A percentile compares a stretch with the other conserved stretches of the same genome.
These are phyloP conservation scores for Plagodis dolabraria DNA, from an alignment of 2,888 invertebrate genomes.

Conservation along the genomic window DNA sequence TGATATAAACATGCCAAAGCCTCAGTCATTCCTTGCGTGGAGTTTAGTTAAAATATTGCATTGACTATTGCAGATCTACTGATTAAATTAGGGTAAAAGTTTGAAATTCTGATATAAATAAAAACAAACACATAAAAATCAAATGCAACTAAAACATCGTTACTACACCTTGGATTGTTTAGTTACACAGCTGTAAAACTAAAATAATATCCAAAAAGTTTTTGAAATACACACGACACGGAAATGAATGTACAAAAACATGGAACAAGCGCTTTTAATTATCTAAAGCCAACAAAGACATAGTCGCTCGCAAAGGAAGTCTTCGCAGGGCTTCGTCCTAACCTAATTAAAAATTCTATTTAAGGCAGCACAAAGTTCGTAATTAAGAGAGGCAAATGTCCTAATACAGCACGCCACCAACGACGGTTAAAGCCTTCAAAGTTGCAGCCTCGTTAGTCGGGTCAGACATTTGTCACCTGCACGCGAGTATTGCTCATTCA, in stretches of 20 bases:
- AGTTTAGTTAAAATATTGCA: no score
- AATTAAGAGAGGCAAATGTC: constrained; percentile 44
- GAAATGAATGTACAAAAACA: constrained; percentile 11
- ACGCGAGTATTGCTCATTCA: constrained; percentile 29
- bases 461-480: constrained; percentile 44
- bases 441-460: constrained; percentile 23
- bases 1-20: no score
- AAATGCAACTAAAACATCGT: no score
- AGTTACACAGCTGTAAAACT: not conserved
- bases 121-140: no score
- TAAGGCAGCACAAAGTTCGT: constrained; percentile 45
- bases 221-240: constrained; percentile 3
- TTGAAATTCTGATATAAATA: no score
- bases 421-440: constrained; percentile 28
- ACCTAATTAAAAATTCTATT: constrained; percentile 49
- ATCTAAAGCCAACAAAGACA: constrained; percentile 22
- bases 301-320: constrained; percentile 20
- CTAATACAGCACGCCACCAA: constrained; percentile 38
- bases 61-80: no score
- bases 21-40: no score
- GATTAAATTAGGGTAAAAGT: no score
- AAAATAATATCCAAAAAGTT: not conserved
- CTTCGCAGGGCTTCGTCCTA: constrained; percentile 19
- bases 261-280: constrained; percentile 18
- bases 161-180: no score